Base-by-base conservation (phyloP, 2,888 invertebrate genomes). In the Conchocele bisecta region DNA sequence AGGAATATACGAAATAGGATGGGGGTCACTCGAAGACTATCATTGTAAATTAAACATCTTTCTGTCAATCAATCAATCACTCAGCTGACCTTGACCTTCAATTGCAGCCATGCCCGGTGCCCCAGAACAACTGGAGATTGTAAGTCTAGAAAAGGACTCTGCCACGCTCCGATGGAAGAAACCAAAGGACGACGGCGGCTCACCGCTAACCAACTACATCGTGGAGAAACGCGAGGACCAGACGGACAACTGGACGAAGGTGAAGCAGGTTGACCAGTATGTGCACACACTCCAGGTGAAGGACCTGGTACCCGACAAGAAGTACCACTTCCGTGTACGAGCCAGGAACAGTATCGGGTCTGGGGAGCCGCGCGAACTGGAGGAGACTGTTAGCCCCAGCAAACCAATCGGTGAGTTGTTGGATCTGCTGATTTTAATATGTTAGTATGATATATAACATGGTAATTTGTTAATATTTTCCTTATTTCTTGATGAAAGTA, bases 341-440 rank as follows among this genome's bases (percentile, higher is more conserved):
- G 90, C 91, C 28, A 88, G 86, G 74, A 91, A 91, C 69, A 79
- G 78, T 42, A 81, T 82, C 42, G 89, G 88, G 22, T 61, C 79
- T 50, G 82, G 86, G 28, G 72, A 80, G 54, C 85, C 88, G 51
- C 79, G 74, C 41, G 82, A 86, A 63, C 69, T 86, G 29, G 76
- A 73, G 57, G 74, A 83, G 13, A 74, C 86, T 15, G 81, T 89
- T 37, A 70, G 83, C 22, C 85, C 88, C 29, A 79, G 85, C 64
- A 86, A 81, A 75, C 83, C 84, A 48, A 75, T 78, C 86, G 97
- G 97, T 97, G 92, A 94, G 96, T 94, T 15, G 28, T n/a, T n/a
- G n/a, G n/a, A n/a, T n/a, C n/a, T n/a, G n/a, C n/a, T n/a, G n/a
- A n/a, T n/a, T n/a, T n/a, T n/a, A n/a, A n/a, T n/a, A n/a, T n/a